Evolutionary conservation across 2,113 vertebrate genomes (phyloP).

Genomic region (Colossoma macropomum): DNA sequence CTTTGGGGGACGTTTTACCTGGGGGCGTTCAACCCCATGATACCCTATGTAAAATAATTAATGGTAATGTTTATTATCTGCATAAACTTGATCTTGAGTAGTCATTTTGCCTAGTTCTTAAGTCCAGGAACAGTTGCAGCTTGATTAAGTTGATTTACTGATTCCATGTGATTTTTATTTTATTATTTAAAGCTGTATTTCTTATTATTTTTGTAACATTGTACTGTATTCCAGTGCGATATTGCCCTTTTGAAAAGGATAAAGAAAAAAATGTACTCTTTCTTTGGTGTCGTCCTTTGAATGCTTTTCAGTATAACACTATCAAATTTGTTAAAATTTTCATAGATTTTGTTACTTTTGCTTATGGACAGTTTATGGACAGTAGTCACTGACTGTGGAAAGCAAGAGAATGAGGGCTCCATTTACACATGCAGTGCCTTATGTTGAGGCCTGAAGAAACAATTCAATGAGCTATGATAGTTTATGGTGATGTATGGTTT

Average conservation of each 20-base stretch:
- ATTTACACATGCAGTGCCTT: no score
- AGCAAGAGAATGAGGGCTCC: background rate
- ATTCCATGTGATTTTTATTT: background rate
- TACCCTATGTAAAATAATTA: constrained; percentile 17
- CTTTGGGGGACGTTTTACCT: background rate
- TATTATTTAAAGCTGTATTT: background rate
- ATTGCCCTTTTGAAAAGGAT: constrained; percentile 25
- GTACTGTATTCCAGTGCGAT: background rate
- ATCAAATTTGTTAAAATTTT: background rate
- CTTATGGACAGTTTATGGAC: background rate
- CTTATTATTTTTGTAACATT: constrained; percentile 26
- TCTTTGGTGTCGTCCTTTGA: background rate
- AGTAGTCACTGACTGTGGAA: background rate
- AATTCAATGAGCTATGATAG: no score
- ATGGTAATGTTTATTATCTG: background rate
- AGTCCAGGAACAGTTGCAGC: background rate
- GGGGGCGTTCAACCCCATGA: background rate
- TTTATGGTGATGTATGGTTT: background rate
- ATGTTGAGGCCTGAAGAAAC: no score
- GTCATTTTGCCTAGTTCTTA: background rate
- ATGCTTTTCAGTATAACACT: constrained; percentile 2
- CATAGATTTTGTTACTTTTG: background rate
- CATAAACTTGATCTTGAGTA: background rate
- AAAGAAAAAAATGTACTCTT: background rate
- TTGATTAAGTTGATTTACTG: background rate